These are phyloP conservation scores for Burhinus bistriatus DNA, from an alignment of 2,113 vertebrate genomes.

Conservation along the genomic window DNA sequence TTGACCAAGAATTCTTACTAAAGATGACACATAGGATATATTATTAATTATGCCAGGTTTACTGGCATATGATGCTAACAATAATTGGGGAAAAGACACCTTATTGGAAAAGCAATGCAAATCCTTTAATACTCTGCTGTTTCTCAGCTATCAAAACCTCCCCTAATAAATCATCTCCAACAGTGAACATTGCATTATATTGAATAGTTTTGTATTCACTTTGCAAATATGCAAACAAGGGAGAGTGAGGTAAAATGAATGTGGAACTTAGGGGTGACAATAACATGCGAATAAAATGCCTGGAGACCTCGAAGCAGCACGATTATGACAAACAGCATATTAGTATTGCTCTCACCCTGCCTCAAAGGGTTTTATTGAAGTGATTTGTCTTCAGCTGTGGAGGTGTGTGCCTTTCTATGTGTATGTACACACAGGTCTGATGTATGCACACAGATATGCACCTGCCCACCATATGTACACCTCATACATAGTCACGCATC, in stretches of 20 bases:
- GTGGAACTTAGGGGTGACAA: slow-evolving; percentile 20
- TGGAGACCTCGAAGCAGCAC: neutral
- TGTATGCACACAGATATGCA: neutral
- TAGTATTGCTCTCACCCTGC: slow-evolving; percentile 35
- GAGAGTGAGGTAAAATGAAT: slow-evolving; percentile 55
- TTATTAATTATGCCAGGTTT: neutral
- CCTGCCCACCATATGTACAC: neutral
- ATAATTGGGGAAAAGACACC: neutral
- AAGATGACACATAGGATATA: neutral
- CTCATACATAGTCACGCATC: neutral
- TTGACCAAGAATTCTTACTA: neutral
- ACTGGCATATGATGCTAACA: neutral
- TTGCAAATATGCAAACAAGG: slow-evolving; percentile 51
- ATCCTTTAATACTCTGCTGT: neutral
- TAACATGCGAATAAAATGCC: neutral
- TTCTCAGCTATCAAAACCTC: slow-evolving; percentile 19
- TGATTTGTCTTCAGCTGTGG: slow-evolving; percentile 43
- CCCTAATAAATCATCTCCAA: slow-evolving; percentile 20
- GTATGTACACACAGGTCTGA: neutral
- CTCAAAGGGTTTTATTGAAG: slow-evolving; percentile 35
- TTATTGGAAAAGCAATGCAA: neutral
- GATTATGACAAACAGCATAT: neutral
- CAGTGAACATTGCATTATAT: slow-evolving; percentile 17
- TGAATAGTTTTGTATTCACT: slow-evolving; percentile 48
- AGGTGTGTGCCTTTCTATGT: neutral